phyloP scores from a whole-genome alignment of 2,888 invertebrate species.

The Epistrophe eligans region DNA sequence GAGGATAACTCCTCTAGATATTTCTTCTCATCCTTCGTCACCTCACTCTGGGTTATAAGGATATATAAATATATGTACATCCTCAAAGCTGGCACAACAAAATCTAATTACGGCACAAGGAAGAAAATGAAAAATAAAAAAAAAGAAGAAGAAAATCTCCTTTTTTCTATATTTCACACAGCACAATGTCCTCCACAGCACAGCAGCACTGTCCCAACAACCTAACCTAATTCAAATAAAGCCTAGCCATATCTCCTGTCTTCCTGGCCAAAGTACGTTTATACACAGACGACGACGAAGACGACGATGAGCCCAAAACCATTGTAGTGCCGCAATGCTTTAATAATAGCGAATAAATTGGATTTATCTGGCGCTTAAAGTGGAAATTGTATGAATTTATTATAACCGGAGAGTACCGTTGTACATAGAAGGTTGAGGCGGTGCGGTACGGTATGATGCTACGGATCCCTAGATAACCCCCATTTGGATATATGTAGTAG shows the following conservation, averaged over 20 bases:
- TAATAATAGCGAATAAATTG: slow-evolving; percentile 75
- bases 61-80: not conserved
- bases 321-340: slow-evolving; percentile 69
- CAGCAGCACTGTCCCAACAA: slow-evolving; percentile 21
- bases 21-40: slow-evolving; percentile 21
- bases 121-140: slow-evolving; percentile 17
- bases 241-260: slow-evolving; percentile 50
- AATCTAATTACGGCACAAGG: slow-evolving; percentile 60
- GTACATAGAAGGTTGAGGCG: not conserved
- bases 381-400: slow-evolving; percentile 74
- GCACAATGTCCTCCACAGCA: slow-evolving; percentile 21
- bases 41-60: not conserved
- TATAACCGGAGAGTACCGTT: slow-evolving; percentile 47
- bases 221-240: slow-evolving; percentile 62
- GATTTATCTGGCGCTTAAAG: slow-evolving; percentile 72
- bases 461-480: slow-evolving; percentile 2
- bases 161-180: slow-evolving; percentile 15
- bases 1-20: slow-evolving; percentile 25
- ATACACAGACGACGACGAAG: not conserved
- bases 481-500: not conserved
- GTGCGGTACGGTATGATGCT: not conserved
- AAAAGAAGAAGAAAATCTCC: slow-evolving; percentile 1
- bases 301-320: slow-evolving; percentile 37
- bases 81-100: slow-evolving; percentile 54
- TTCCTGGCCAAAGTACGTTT: slow-evolving; percentile 10